Evolutionary conservation across 2,888 invertebrate species (phyloP).

Genomic region (Hoplodrina ambigua): DNA sequence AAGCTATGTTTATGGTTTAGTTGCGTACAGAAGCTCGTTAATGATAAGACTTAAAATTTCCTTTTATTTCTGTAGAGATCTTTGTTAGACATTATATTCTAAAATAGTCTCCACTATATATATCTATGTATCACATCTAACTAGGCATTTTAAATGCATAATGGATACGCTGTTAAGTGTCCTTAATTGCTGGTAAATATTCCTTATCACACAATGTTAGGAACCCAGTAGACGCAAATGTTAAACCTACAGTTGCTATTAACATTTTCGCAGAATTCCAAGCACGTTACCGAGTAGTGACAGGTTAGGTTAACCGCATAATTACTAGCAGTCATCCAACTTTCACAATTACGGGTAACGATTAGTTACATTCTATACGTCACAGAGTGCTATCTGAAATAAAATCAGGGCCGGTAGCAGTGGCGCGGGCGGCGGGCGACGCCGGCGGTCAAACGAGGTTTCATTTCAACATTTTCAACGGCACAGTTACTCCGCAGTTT

Average conservation of each 20-base stretch:
- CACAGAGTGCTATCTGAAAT: conserved; percentile 57
- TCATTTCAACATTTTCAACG: conserved; percentile 39
- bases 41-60: too few species aligned
- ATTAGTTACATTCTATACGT: conserved; percentile 44
- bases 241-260: background rate
- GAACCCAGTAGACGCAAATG: background rate
- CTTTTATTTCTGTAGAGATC: too few species aligned
- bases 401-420: conserved; percentile 39
- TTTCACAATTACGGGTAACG: conserved; percentile 55
- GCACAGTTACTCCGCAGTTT: conserved; percentile 40
- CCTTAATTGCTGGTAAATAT: background rate
- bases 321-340: conserved; percentile 43
- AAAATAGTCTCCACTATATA: too few species aligned
- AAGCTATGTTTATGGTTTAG: too few species aligned
- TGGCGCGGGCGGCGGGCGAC: conserved; percentile 19
- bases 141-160: too few species aligned
- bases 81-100: too few species aligned
- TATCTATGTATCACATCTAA: too few species aligned
- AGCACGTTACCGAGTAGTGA: conserved; percentile 27
- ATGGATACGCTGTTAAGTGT: too few species aligned
- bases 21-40: too few species aligned
- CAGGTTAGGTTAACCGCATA: conserved; percentile 34
- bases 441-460: conserved; percentile 39
- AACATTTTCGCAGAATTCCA: conserved; percentile 12
- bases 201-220: conserved; percentile 4